Percentiles rank a stretch among this genome's conserved stretches.
Evolutionary conservation across 2,888 invertebrate genomes (phyloP).

Genomic region (Hydropsyche betteni): DNA sequence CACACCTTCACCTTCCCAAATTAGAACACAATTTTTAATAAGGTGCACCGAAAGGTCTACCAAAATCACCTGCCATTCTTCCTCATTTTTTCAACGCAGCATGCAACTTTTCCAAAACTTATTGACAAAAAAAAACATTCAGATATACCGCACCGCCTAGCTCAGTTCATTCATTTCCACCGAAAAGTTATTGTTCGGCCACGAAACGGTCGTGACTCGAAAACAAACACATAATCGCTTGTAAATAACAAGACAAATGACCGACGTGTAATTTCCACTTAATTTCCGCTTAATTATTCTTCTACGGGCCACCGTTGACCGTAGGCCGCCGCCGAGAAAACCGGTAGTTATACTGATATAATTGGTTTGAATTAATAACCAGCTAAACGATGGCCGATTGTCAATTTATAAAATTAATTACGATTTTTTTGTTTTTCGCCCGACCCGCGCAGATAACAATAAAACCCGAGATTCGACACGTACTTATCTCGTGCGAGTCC

Average conservation of each 20-base stretch:
- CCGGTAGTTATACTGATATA: constrained; percentile 27
- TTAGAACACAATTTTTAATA: constrained; percentile 51
- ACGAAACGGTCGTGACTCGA: constrained; percentile 14
- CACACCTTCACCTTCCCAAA: constrained; percentile 49
- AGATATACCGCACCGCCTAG: background rate
- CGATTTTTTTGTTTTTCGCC: background rate
- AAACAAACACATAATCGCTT: constrained; percentile 15
- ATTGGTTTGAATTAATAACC: constrained; percentile 32
- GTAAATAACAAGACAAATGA: constrained; percentile 32
- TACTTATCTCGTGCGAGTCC: too few species aligned
- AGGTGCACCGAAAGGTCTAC: constrained; percentile 43
- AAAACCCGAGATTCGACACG: too few species aligned
- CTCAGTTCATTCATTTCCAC: constrained; percentile 36
- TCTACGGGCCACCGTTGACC: constrained; percentile 17
- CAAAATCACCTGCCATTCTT: constrained; percentile 45
- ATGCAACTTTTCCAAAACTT: background rate
- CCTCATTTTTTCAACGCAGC: constrained; percentile 24
- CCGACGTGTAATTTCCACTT: constrained; percentile 32
- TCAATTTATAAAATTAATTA: constrained; percentile 25
- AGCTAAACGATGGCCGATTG: constrained; percentile 12
- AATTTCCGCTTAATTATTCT: constrained; percentile 31
- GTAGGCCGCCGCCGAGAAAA: background rate
- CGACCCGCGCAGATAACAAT: background rate
- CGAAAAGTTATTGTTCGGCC: constrained; percentile 14
- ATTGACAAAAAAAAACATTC: constrained; percentile 11